A percentile compares a stretch with the other conserved stretches of the same genome.
phyloP scores from a whole-genome alignment of 1,140 invertebrate species.

The Drosophila equinoxialis region DNA sequence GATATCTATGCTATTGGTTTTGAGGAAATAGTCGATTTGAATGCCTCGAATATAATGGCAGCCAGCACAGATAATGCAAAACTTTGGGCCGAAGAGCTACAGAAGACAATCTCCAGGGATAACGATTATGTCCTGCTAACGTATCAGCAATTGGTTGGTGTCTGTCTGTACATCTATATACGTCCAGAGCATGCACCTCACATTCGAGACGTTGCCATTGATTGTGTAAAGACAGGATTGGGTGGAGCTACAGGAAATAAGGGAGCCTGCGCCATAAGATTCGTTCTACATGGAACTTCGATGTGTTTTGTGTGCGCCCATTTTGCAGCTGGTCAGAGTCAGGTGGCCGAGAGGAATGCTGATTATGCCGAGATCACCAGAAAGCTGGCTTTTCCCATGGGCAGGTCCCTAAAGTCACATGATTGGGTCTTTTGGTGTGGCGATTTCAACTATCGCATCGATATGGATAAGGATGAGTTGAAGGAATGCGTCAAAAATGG shows the following conservation, averaged over 20 bases:
- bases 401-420: conserved; percentile 95
- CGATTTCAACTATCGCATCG: conserved; percentile 99
- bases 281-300: conserved; percentile 95
- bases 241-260: conserved; percentile 98
- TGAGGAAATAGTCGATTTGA: conserved; percentile 99
- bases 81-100: conserved; percentile 97
- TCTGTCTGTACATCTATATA: conserved; percentile 98
- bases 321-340: conserved; percentile 98
- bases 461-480: conserved; percentile 97
- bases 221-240: conserved; percentile 98
- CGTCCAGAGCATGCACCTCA: conserved; percentile 93
- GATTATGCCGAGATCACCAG: conserved; percentile 98
- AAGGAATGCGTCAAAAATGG: conserved; percentile 92
- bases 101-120: conserved; percentile 94
- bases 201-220: conserved; percentile 95
- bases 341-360: conserved; percentile 94
- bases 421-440: conserved; percentile 99
- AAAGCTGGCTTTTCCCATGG: conserved; percentile 97
- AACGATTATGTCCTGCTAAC: conserved; percentile 95
- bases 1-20: conserved; percentile 99
- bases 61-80: conserved; percentile 98
- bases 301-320: conserved; percentile 99
- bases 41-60: conserved; percentile 98
- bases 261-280: conserved; percentile 97
- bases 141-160: conserved; percentile 98